These are phyloP conservation scores for Nannospalax galili DNA, from an alignment of 2,113 vertebrate genomes.

Conservation along the genomic window DNA sequence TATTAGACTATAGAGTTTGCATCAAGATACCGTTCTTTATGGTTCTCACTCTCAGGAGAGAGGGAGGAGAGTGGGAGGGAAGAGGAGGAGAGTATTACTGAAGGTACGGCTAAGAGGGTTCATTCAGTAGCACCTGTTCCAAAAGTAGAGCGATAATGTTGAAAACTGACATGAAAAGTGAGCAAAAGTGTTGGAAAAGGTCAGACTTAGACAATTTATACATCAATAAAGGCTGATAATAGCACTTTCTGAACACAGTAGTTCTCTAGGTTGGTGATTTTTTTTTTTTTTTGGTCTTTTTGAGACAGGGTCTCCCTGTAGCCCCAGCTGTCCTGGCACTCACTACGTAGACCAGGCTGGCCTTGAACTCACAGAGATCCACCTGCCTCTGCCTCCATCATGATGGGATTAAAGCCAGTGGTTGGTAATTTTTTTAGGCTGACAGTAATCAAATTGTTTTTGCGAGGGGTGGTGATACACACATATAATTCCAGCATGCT, in stretches of 20 bases:
- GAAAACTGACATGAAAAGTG: not conserved
- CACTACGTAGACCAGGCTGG: too few species aligned
- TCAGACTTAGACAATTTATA: not conserved
- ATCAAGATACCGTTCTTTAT: slow-evolving; percentile 22
- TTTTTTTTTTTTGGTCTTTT: too few species aligned
- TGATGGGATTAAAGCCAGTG: too few species aligned
- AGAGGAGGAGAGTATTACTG: not conserved
- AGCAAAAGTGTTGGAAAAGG: slow-evolving; percentile 4
- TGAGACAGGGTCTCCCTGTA: too few species aligned
- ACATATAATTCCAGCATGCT: not conserved
- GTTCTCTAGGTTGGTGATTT: slow-evolving; percentile 1
- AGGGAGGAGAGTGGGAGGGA: not conserved
- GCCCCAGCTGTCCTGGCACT: too few species aligned
- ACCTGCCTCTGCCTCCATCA: too few species aligned
- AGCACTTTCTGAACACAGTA: not conserved
- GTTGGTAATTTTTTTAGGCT: too few species aligned
- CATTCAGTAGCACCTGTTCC: not conserved
- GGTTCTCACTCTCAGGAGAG: not conserved
- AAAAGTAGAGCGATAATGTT: not conserved
- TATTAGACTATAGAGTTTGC: not conserved
- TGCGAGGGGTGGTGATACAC: not conserved
- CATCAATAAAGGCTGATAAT: not conserved
- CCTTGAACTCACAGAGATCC: too few species aligned
- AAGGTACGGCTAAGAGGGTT: not conserved
- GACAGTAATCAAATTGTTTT: not conserved